Percentiles rank a stretch among this genome's conserved stretches.
Conservation (phyloP, 2,797 vertebrate genomes). For the Furcifer pardalis region DNA sequence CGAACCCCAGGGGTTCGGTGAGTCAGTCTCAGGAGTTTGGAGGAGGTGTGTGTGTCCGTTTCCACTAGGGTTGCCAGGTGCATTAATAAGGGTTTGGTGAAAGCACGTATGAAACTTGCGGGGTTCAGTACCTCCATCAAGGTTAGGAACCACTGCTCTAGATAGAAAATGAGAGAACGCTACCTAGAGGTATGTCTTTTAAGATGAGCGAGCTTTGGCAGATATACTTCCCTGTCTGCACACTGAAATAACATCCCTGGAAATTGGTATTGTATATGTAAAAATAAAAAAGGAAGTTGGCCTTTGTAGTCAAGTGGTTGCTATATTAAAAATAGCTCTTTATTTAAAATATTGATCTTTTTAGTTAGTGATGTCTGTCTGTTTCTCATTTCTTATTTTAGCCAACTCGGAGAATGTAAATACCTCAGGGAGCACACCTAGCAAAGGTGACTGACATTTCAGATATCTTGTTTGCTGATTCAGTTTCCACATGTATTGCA, state of each 20-base stretch:
- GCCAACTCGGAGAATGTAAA: slow-evolving; percentile 45
- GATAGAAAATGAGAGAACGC: too few species aligned
- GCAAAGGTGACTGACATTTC: slow-evolving; percentile 59
- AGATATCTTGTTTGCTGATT: slow-evolving; percentile 27
- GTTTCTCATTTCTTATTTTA: slow-evolving; percentile 60
- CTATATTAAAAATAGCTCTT: not conserved
- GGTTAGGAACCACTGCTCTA: too few species aligned
- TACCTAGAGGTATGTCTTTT: too few species aligned
- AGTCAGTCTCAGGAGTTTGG: too few species aligned
- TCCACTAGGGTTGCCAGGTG: too few species aligned
- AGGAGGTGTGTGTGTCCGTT: too few species aligned
- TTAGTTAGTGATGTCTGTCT: slow-evolving; percentile 37
- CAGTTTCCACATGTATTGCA: slow-evolving; percentile 19
- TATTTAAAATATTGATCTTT: slow-evolving; percentile 24
- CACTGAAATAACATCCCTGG: not conserved
- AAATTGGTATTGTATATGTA: not conserved
- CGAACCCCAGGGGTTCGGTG: too few species aligned
- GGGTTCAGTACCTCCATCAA: too few species aligned
- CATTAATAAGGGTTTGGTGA: too few species aligned
- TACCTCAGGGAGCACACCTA: slow-evolving; percentile 49
- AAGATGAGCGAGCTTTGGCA: too few species aligned
- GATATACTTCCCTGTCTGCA: not conserved
- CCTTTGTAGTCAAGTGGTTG: not conserved
- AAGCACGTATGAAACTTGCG: too few species aligned
- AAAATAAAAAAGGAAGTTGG: not conserved